Percentiles rank a stretch among this genome's conserved stretches.
These are phyloP conservation scores for Drosophila sturtevanti DNA, from an alignment of 1,140 invertebrate species.

Conservation along the genomic window DNA sequence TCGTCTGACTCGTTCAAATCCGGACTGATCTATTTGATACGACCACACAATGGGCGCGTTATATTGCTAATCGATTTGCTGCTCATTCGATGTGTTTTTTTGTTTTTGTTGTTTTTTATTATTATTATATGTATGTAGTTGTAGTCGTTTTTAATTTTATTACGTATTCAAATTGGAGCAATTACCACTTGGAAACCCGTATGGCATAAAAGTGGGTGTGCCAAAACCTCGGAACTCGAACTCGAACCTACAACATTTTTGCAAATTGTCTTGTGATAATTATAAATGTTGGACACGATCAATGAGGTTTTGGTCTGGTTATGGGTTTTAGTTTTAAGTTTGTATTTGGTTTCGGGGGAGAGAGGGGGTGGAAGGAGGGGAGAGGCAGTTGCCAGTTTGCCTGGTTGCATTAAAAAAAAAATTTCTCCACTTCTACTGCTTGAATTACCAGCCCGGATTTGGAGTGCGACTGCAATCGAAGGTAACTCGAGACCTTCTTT, in stretches of 20 bases:
- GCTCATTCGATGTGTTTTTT: slow-evolving; percentile 56
- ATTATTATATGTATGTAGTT: too few species aligned
- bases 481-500: slow-evolving; percentile 77
- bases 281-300: slow-evolving; percentile 61
- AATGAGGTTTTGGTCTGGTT: slow-evolving; percentile 11
- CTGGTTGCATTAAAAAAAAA: slow-evolving; percentile 62
- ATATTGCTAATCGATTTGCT: slow-evolving; percentile 81
- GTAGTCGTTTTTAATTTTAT: slow-evolving; percentile 54
- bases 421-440: slow-evolving; percentile 67
- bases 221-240: slow-evolving; percentile 24
- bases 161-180: slow-evolving; percentile 81
- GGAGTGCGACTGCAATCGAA: slow-evolving; percentile 58
- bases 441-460: slow-evolving; percentile 75
- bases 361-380: not conserved
- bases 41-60: slow-evolving; percentile 79
- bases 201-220: slow-evolving; percentile 76
- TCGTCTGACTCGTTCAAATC: slow-evolving; percentile 58
- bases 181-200: slow-evolving; percentile 76
- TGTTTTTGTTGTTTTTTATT: not conserved
- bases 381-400: not conserved
- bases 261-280: slow-evolving; percentile 75
- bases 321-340: not conserved
- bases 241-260: slow-evolving; percentile 44
- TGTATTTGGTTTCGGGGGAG: too few species aligned
- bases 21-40: slow-evolving; percentile 35